phyloP scores from a whole-genome alignment of 2,113 vertebrate genomes.

The Eleginops maclovinus region DNA sequence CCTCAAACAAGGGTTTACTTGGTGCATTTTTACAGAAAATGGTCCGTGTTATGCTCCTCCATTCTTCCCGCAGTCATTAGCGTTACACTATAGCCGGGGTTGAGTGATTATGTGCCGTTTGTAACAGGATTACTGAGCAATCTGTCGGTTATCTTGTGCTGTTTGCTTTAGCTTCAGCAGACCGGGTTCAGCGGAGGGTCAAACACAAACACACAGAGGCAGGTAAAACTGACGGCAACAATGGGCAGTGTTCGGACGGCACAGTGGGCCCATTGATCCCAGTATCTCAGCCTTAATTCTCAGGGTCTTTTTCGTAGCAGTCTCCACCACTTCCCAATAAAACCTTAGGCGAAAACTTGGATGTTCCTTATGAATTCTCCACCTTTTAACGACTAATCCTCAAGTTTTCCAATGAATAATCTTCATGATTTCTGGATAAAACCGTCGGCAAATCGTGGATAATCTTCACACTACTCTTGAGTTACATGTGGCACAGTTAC shows the following conservation, averaged over 20 bases:
- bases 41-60: not conserved
- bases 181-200: conserved; percentile 80
- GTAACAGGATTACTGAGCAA: conserved; percentile 53
- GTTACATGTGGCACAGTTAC: too few relatives aligned
- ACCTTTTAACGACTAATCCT: too few relatives aligned
- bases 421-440: too few relatives aligned
- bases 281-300: conserved; percentile 35
- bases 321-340: not conserved
- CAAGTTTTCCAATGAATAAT: too few relatives aligned
- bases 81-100: conserved; percentile 23
- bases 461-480: too few relatives aligned
- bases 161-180: conserved; percentile 72
- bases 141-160: conserved; percentile 67
- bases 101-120: conserved; percentile 56
- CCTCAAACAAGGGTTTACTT: not conserved
- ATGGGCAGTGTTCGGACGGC: conserved; percentile 57
- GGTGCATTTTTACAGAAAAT: not conserved
- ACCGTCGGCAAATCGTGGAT: too few relatives aligned
- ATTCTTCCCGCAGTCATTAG: conserved; percentile 36
- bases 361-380: too few relatives aligned
- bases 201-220: conserved; percentile 50
- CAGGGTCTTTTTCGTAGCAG: not conserved
- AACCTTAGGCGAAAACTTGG: too few relatives aligned
- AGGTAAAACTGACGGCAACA: conserved; percentile 62
- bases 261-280: conserved; percentile 60